Conservation (phyloP, 2,797 vertebrate genomes). For the Xenopus petersii region DNA sequence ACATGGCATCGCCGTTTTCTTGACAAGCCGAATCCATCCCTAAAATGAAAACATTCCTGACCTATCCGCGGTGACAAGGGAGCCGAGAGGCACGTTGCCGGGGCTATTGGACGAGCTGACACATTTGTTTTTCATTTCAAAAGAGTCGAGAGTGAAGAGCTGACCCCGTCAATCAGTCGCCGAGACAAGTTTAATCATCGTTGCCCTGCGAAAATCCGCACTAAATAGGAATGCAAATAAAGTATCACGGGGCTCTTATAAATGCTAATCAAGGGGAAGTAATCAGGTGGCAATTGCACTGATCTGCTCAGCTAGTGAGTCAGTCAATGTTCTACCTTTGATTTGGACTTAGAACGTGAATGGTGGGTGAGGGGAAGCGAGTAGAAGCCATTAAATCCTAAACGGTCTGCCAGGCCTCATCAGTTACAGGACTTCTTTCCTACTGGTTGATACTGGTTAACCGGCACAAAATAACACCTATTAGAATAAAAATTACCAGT, state of each 20-base stretch:
- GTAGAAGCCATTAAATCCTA: too few species aligned
- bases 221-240: slow-evolving; percentile 99
- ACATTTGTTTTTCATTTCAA: slow-evolving; percentile 90
- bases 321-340: slow-evolving; percentile 76
- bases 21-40: slow-evolving; percentile 97
- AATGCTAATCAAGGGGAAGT: slow-evolving; percentile 99
- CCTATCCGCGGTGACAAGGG: slow-evolving; percentile 85
- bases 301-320: slow-evolving; percentile 86
- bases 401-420: too few species aligned
- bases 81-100: slow-evolving; percentile 74
- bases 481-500: too few species aligned
- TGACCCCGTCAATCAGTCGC: slow-evolving; percentile 98
- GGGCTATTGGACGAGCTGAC: slow-evolving; percentile 84
- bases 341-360: not conserved
- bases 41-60: slow-evolving; percentile 99
- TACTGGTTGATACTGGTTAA: too few species aligned
- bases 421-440: too few species aligned
- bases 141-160: slow-evolving; percentile 94
- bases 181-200: slow-evolving; percentile 99
- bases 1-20: slow-evolving; percentile 80
- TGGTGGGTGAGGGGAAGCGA: not conserved
- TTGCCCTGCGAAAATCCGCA: slow-evolving; percentile 91
- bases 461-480: too few species aligned
- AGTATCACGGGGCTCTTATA: slow-evolving; percentile 95
- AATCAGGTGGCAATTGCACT: slow-evolving; percentile 98